Conservation (phyloP, 2,888 invertebrate genomes). For the Stictocephala bisonia region DNA sequence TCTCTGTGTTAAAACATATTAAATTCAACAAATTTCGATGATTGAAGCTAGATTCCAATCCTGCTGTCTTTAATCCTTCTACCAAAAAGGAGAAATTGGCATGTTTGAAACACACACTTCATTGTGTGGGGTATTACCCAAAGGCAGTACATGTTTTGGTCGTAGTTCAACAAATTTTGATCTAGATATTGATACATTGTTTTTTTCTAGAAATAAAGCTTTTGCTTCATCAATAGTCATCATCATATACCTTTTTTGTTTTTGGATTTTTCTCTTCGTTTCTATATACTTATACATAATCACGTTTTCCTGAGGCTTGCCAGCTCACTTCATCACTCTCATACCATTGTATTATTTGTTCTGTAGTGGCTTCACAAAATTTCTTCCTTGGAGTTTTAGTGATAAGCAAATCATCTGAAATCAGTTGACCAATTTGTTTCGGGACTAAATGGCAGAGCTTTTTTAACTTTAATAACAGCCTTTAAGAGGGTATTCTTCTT, state of each 20-base stretch:
- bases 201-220: neutral
- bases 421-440: too few relatives aligned
- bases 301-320: slow-evolving; percentile 7
- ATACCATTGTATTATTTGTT: slow-evolving; percentile 11
- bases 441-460: too few relatives aligned
- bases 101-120: slow-evolving; percentile 27
- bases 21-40: slow-evolving; percentile 19
- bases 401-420: too few relatives aligned
- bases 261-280: slow-evolving; percentile 18
- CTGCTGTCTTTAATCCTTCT: slow-evolving; percentile 17
- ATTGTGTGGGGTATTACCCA: slow-evolving; percentile 8
- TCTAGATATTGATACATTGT: neutral
- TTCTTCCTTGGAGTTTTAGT: too few relatives aligned
- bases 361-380: too few relatives aligned
- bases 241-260: neutral
- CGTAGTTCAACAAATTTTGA: slow-evolving; percentile 19
- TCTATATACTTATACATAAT: slow-evolving; percentile 4
- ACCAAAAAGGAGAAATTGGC: slow-evolving; percentile 20
- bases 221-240: slow-evolving; percentile 6
- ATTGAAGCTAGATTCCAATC: slow-evolving; percentile 18
- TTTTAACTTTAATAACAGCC: too few relatives aligned
- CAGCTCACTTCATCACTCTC: slow-evolving; percentile 16
- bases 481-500: too few relatives aligned
- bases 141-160: slow-evolving; percentile 4
- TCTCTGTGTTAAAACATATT: slow-evolving; percentile 14